Conservation (phyloP, 2,113 vertebrate genomes). For the Hydropotes inermis region DNA sequence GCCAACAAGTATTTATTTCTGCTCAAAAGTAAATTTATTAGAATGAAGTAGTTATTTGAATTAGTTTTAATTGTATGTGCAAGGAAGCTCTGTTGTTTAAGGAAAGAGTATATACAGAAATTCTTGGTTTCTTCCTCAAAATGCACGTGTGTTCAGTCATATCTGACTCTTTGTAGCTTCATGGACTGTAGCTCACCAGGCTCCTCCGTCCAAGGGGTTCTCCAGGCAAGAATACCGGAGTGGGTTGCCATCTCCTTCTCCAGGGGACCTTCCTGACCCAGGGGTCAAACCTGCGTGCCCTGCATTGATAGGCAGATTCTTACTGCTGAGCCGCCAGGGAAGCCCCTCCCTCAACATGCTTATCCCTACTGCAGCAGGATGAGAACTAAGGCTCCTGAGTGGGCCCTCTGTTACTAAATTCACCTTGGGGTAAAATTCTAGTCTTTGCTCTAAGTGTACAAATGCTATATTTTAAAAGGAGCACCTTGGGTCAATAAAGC, state of each 20-base stretch:
- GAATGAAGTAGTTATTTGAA: neutral
- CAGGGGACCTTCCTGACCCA: neutral
- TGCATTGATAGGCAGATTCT: neutral
- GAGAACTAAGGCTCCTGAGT: neutral
- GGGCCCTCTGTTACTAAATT: neutral
- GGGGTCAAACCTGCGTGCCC: neutral
- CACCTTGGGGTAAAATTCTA: neutral
- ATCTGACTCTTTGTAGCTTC: neutral
- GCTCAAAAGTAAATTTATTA: neutral
- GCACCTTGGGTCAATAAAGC: neutral
- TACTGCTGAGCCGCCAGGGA: neutral
- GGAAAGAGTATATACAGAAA: neutral
- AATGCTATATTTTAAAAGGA: neutral
- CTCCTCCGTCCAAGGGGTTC: neutral
- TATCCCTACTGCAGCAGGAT: accelerated
- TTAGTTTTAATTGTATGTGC: neutral
- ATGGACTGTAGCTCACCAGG: neutral
- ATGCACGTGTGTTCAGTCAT: neutral
- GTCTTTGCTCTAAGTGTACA: neutral
- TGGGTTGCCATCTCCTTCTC: neutral
- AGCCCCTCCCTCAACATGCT: neutral
- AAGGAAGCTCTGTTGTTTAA: neutral
- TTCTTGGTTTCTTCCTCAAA: neutral
- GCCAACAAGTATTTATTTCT: neutral
- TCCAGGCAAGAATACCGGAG: neutral